A percentile compares a stretch with the other conserved stretches of the same genome.
phyloP scores from a whole-genome alignment of 2,888 invertebrate species.

The Nomada lathburiana region DNA sequence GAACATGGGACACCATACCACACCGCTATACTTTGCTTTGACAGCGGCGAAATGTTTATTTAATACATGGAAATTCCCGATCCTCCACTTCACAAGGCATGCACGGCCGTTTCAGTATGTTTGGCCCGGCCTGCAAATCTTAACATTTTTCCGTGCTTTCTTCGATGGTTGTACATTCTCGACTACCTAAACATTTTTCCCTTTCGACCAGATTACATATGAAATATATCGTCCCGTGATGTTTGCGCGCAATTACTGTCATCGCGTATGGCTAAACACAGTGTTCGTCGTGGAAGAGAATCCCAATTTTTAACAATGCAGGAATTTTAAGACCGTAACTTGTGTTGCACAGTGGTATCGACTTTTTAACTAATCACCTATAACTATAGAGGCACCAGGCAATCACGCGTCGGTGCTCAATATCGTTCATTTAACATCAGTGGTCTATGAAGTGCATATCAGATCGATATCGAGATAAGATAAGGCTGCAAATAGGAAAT shows the following conservation, averaged over 20 bases:
- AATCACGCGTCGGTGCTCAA: no score
- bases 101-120: slow-evolving; percentile 19
- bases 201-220: not conserved
- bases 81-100: slow-evolving; percentile 22
- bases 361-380: not conserved
- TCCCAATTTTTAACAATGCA: not conserved
- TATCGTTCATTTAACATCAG: no score
- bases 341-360: not conserved
- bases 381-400: not conserved
- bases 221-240: not conserved
- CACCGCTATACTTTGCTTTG: slow-evolving; percentile 50
- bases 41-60: slow-evolving; percentile 70
- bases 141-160: slow-evolving; percentile 25
- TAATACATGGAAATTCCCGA: slow-evolving; percentile 64
- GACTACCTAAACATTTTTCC: slow-evolving; percentile 33
- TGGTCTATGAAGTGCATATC: not conserved
- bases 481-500: not conserved
- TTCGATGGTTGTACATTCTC: slow-evolving; percentile 21
- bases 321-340: not conserved
- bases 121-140: slow-evolving; percentile 39
- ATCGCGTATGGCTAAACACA: not conserved
- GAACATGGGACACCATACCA: slow-evolving; percentile 62
- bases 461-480: not conserved
- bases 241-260: slow-evolving; percentile 21
- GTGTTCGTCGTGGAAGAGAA: not conserved